Evolutionary conservation across 2,797 vertebrate genomes (phyloP), one percentile per base, ranked within the genome.

Genomic region (Pelodytes ibericus): DNA sequence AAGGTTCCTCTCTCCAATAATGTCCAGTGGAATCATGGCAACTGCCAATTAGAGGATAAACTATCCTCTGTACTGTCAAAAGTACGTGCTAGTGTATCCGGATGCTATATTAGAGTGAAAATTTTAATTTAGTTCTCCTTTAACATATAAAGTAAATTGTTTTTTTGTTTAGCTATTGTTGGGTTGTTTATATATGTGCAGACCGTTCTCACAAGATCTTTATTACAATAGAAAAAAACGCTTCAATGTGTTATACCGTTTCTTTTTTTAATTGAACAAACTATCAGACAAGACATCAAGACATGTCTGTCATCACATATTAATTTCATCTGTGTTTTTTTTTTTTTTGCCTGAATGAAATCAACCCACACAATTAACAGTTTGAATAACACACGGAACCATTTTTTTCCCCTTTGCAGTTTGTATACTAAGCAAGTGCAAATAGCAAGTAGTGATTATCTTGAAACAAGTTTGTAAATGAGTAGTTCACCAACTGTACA

Each of bases 401-500:
- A 25, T 13, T 58, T 57, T 26, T 36, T 36, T 22, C 15, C 13
- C 20, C 9, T 57, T 69, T 18, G 56, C 56, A 62, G 64, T 62
- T 53, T 79, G 64, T 25, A 60, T 30, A 41, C 30, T 8, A 25
- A 51, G 70, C 39, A 69, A 73, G 33, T 82, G 25, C 78, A 72
- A 70, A 82, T 80, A 86, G 30, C 22, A 73, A 73, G 8, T 53
- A 51, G 58, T 58, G 31, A 71, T 82, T 83, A 70, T 71, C 75
- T 58, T 30, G 24, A 82, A 82, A 69, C 56, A 73, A 56, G 30
- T 82, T 84, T 84, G 66, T 77, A 81, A 66, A 79, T 61, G 18
- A 8, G 49, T 83, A 86, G 57, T 61, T 83, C 60, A 81, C 0
- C 72, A 56, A 81, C 81, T 80, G 70, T 71, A 74, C 73, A 47